A percentile compares a stretch with the other conserved stretches of the same genome.
Conservation (phyloP, 2,113 vertebrate species). For the Megaptera novaeangliae region DNA sequence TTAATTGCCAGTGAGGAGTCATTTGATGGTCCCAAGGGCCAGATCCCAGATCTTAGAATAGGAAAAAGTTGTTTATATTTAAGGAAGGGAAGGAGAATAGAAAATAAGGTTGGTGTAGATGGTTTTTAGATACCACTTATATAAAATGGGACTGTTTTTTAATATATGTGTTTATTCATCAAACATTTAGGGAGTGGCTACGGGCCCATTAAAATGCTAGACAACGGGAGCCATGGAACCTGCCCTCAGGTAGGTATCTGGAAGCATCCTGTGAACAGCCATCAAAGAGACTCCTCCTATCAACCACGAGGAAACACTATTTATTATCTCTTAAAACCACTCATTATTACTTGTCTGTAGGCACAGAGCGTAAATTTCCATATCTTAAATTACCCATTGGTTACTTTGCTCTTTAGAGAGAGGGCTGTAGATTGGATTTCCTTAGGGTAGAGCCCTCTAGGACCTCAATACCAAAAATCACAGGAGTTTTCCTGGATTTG, state of each 20-base stretch:
- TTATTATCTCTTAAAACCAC: not conserved
- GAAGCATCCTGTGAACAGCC: not conserved
- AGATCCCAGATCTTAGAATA: not conserved
- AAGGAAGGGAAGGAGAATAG: not conserved
- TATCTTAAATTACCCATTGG: not conserved
- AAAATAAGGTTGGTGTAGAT: not conserved
- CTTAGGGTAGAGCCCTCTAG: not conserved
- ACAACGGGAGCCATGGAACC: not conserved
- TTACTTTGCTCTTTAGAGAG: not conserved
- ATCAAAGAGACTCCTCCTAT: not conserved
- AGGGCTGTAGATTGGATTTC: not conserved
- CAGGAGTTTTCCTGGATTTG: not conserved
- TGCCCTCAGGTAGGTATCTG: not conserved
- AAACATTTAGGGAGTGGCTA: conserved; percentile 8
- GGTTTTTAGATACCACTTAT: not conserved
- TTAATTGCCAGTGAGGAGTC: not conserved
- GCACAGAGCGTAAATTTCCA: not conserved
- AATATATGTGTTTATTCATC: not conserved
- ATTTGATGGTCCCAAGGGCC: not conserved
- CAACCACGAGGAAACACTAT: not conserved
- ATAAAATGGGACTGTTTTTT: not conserved
- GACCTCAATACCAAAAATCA: not conserved
- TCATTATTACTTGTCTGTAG: not conserved
- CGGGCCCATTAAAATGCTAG: not conserved
- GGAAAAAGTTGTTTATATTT: not conserved